Conservation (phyloP, 2,797 vertebrate genomes). For the Paratrypauchen microcephalus region DNA sequence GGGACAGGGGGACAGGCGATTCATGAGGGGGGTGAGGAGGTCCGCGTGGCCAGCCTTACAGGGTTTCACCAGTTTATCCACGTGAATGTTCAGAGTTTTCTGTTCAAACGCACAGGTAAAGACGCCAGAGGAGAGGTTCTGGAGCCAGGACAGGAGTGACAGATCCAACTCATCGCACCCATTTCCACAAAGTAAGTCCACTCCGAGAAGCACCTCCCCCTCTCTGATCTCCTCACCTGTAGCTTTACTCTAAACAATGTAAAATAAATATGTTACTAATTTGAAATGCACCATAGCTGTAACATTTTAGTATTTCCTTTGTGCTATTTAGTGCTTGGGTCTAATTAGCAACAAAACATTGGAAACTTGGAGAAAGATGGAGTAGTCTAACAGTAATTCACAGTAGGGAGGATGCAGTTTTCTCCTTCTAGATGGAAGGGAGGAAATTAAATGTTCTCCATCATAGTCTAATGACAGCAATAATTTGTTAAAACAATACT, state of each 20-base stretch:
- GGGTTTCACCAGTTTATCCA: conserved; percentile 94
- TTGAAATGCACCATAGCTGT: background rate
- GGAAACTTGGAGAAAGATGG: no score
- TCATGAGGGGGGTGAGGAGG: conserved; percentile 96
- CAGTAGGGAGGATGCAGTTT: no score
- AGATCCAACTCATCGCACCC: conserved; percentile 97
- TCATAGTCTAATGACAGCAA: no score
- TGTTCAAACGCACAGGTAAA: conserved; percentile 98
- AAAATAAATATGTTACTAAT: background rate
- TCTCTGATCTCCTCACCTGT: conserved; percentile 97
- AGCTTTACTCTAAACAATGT: conserved; percentile 85
- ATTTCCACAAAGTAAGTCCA: conserved; percentile 95
- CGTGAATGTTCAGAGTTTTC: conserved; percentile 96
- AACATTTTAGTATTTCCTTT: no score
- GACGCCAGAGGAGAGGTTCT: conserved; percentile 89
- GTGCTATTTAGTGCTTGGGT: no score
- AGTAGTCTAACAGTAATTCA: no score
- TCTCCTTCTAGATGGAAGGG: no score
- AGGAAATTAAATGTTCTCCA: no score
- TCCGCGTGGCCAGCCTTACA: conserved; percentile 91
- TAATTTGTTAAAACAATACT: no score
- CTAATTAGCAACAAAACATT: no score
- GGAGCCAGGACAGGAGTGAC: conserved; percentile 96
- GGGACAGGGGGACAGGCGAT: conserved; percentile 95
- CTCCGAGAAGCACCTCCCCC: conserved; percentile 93